Base-by-base conservation (phyloP, 2,888 invertebrate species). In the Gortyna flavago region DNA sequence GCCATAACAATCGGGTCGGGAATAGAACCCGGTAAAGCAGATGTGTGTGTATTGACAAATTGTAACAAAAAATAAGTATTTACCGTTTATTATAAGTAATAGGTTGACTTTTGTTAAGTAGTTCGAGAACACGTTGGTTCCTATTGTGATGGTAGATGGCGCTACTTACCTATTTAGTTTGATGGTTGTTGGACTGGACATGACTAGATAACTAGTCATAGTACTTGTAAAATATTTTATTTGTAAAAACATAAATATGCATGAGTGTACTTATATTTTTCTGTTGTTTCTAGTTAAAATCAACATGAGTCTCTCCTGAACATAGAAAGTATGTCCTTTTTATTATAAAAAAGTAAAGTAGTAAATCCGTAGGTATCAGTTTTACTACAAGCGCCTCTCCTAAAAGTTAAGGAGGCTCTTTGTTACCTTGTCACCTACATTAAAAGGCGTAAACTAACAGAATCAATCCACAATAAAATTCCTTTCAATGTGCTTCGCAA, bases 1-100 rank as follows among this genome's bases (percentile, higher is more conserved):
- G 79, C 87, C 80, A 65, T 82, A 80, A 86, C 89, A 88, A 85
- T 87, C 65, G 79, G 76, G 77, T 75, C 82, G 80, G 77, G 87
- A 86, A 80, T 90, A 88, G 88, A 90, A 92, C 89, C 83, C 74
- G 81, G 73, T 83, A 84, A 85, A 88, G 90, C 93, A 93, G 93
- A 93, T 93, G 93, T 86, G 93, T 86, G 74, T 64, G 32, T 77
- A 80, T 86, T 88, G 88, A 89, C 87, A 90, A 88, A 91, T 90
- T 90, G 87, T 62, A 25, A 81, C 85, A 90, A 91, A 91, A 90
- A 87, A 79, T 65, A 66, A 61, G 59, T 87, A 85, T 89, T 90
- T 89, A 90, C 74, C 83, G 84, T 87, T 88, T 83, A 77, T 76
- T 84, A 13, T 41, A n/a, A n/a, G n/a, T n/a, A 41, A 79, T 68